A percentile compares a stretch with the other conserved stretches of the same genome.
Conservation (phyloP, 2,888 invertebrate genomes). For the Diabrotica balteata region DNA sequence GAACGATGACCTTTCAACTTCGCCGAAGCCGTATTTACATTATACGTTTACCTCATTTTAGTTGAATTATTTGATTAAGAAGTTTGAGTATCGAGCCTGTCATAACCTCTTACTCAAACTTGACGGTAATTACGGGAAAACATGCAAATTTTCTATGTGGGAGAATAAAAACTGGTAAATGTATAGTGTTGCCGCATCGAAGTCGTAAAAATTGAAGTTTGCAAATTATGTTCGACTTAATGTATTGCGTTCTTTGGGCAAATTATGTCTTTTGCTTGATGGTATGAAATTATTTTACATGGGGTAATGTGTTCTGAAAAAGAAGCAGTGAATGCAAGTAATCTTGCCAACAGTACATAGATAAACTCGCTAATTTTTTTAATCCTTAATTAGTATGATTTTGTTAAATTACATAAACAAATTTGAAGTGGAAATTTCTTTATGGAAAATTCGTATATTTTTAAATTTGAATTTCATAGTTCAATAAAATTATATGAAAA, state of each 20-base stretch:
- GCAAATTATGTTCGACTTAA: background rate
- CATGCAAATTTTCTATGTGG: conserved; percentile 11
- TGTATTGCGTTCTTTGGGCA: background rate
- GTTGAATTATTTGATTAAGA: conserved; percentile 17
- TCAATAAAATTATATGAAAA: too few relatives aligned
- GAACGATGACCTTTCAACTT: conserved; percentile 18
- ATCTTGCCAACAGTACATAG: too few relatives aligned
- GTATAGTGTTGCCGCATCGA: too few relatives aligned
- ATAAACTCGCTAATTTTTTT: too few relatives aligned
- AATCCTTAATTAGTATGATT: too few relatives aligned
- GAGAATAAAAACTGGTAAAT: background rate
- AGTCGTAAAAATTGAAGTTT: too few relatives aligned
- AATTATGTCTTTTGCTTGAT: background rate
- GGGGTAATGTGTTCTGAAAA: background rate
- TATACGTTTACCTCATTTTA: conserved; percentile 5
- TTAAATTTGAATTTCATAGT: too few relatives aligned
- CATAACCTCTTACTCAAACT: conserved; percentile 12
- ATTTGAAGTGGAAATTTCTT: too few relatives aligned
- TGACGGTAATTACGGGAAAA: conserved; percentile 13
- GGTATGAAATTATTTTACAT: background rate
- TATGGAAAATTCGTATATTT: too few relatives aligned
- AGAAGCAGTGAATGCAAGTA: background rate
- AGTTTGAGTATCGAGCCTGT: conserved; percentile 2
- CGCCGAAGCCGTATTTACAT: conserved; percentile 12
- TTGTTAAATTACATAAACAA: too few relatives aligned